phyloP scores from a whole-genome alignment of 2,797 vertebrate species.

The Rachycentron canadum region DNA sequence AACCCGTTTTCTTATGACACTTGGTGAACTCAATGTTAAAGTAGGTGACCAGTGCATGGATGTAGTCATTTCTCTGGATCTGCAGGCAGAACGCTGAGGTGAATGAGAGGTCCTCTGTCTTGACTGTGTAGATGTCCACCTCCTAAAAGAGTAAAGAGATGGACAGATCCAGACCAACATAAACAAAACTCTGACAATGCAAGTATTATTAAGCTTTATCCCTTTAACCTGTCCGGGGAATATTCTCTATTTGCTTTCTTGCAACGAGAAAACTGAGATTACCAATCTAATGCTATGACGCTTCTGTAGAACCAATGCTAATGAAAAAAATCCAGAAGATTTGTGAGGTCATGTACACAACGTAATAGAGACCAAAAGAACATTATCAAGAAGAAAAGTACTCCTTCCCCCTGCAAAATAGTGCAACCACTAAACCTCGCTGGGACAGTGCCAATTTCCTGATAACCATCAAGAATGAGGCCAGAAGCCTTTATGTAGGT shows the following conservation, averaged over 20 bases:
- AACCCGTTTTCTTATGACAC: slow-evolving; percentile 98
- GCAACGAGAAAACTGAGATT: background rate
- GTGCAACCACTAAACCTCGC: background rate
- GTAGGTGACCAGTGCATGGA: slow-evolving; percentile 97
- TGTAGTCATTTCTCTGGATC: slow-evolving; percentile 96
- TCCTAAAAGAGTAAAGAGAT: slow-evolving; percentile 84
- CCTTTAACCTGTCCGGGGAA: too few relatives aligned
- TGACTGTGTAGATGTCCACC: slow-evolving; percentile 98
- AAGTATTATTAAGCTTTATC: too few relatives aligned
- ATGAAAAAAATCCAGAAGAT: background rate
- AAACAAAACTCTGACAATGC: background rate
- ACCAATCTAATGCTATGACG: background rate
- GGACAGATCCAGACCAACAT: background rate
- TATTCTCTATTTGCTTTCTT: background rate
- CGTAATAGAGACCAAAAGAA: background rate
- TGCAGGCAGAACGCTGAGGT: slow-evolving; percentile 97
- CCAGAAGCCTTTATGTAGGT: background rate
- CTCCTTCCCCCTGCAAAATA: slow-evolving; percentile 2
- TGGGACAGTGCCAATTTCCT: background rate
- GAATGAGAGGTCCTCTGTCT: slow-evolving; percentile 93
- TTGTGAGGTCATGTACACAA: background rate
- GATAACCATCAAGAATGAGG: slow-evolving; percentile 1
- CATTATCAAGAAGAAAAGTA: background rate
- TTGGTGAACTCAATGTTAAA: slow-evolving; percentile 99
- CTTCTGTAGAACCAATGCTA: background rate